These are phyloP conservation scores for Brachypodius melanocephalos DNA, from an alignment of 2,113 vertebrate species.

Conservation along the genomic window DNA sequence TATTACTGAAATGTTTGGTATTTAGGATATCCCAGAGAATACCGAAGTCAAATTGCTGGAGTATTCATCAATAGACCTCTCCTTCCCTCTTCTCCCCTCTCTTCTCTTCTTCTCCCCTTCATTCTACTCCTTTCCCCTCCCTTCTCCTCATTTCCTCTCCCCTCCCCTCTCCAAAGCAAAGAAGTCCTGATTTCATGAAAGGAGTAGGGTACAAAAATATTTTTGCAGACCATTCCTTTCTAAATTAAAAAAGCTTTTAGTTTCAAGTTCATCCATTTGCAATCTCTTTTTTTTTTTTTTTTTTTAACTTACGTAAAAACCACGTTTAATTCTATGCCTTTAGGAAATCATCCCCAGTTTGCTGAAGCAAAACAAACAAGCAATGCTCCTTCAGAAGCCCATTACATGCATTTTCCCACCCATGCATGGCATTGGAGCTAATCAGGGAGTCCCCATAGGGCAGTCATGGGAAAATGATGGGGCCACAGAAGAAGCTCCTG, in stretches of 20 bases:
- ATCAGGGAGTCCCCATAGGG: background rate
- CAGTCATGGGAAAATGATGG: accelerated
- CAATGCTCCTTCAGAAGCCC: background rate
- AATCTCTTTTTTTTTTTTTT: background rate
- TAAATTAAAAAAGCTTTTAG: background rate
- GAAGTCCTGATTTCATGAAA: background rate
- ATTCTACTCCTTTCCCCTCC: background rate
- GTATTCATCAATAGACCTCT: background rate
- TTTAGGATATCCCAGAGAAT: background rate
- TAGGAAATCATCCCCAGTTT: background rate
- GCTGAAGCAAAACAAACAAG: background rate
- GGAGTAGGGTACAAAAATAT: background rate
- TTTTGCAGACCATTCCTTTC: background rate
- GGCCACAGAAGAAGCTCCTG: background rate
- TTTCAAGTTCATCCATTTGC: background rate
- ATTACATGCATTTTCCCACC: background rate
- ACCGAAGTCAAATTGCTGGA: background rate
- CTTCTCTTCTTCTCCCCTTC: no score
- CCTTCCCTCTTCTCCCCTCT: background rate
- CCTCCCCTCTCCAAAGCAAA: background rate
- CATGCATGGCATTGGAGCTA: background rate
- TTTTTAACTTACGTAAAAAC: background rate
- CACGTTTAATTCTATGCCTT: background rate
- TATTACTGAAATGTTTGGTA: background rate
- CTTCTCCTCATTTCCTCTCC: background rate